Percentiles rank a stretch among this genome's conserved stretches.
Evolutionary conservation across 2,113 vertebrate species (phyloP).

Genomic region (Paralichthys olivaceus): DNA sequence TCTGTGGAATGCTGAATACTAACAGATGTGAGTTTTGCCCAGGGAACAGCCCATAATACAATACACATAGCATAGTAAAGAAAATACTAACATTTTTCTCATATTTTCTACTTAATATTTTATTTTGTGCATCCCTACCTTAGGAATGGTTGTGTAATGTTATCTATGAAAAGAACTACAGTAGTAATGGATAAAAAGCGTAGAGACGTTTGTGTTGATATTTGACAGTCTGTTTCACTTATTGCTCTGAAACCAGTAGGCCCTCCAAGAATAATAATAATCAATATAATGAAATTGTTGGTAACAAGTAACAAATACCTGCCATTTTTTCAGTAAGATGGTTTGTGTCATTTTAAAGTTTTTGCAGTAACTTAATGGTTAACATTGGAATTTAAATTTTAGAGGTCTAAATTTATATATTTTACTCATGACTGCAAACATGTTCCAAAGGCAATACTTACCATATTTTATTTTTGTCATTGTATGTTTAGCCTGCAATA

Average conservation of each 20-base stretch:
- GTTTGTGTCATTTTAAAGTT: constrained; percentile 54
- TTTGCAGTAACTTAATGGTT: constrained; percentile 47
- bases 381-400: constrained; percentile 36
- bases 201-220: constrained; percentile 66
- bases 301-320: constrained; percentile 44
- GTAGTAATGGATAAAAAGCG: constrained; percentile 58
- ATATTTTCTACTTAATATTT: constrained; percentile 47
- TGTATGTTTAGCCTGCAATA: constrained; percentile 61
- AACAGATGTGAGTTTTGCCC: constrained; percentile 44
- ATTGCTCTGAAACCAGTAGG: constrained; percentile 53
- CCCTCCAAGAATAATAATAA: constrained; percentile 29
- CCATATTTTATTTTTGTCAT: constrained; percentile 55
- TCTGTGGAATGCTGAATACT: constrained; percentile 60
- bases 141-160: constrained; percentile 66
- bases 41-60: constrained; percentile 50
- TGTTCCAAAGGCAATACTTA: constrained; percentile 51
- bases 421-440: constrained; percentile 52
- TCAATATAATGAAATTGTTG: constrained; percentile 42
- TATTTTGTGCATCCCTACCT: constrained; percentile 61
- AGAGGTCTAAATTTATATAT: constrained; percentile 12
- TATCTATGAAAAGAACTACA: constrained; percentile 51
- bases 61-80: constrained; percentile 38
- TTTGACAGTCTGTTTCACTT: constrained; percentile 57
- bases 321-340: constrained; percentile 49
- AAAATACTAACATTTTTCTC: constrained; percentile 55